Conservation (phyloP, 2,888 invertebrate species). For the Hecatera dysodea region DNA sequence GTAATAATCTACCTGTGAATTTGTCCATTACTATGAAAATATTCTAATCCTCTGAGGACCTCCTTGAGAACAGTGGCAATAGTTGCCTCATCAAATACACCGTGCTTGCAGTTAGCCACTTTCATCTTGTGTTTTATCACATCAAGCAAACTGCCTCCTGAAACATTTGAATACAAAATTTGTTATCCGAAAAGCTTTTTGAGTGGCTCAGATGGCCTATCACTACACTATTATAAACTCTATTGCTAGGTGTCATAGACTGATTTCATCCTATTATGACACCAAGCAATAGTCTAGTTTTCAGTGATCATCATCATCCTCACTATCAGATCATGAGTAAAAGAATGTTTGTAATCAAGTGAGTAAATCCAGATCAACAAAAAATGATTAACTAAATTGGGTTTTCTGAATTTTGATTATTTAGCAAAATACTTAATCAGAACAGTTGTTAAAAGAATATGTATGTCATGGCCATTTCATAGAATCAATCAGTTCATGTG, state of each 20-base stretch:
- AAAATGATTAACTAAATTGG: too few relatives aligned
- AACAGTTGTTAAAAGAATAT: too few relatives aligned
- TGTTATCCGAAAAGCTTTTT: too few relatives aligned
- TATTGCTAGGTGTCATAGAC: too few relatives aligned
- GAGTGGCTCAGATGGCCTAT: too few relatives aligned
- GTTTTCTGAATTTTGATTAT: too few relatives aligned
- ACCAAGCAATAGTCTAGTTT: neutral
- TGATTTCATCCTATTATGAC: neutral
- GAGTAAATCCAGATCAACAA: neutral
- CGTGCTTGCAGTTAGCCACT: slow-evolving; percentile 97
- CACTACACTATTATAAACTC: too few relatives aligned
- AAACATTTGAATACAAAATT: slow-evolving; percentile 51
- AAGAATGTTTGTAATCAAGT: neutral
- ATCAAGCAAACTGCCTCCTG: slow-evolving; percentile 96
- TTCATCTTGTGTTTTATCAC: slow-evolving; percentile 99
- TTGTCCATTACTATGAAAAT: slow-evolving; percentile 99
- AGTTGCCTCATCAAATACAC: slow-evolving; percentile 99
- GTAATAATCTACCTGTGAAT: slow-evolving; percentile 95
- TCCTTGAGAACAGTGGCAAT: slow-evolving; percentile 99
- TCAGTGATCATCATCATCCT: too few relatives aligned
- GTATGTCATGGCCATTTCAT: too few relatives aligned
- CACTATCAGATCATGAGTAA: neutral
- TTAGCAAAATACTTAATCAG: too few relatives aligned
- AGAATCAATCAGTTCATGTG: too few relatives aligned
- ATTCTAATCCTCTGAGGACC: slow-evolving; percentile 98